Evolutionary conservation across 2,113 vertebrate species (phyloP).

Genomic region (Tragelaphus scriptus): DNA sequence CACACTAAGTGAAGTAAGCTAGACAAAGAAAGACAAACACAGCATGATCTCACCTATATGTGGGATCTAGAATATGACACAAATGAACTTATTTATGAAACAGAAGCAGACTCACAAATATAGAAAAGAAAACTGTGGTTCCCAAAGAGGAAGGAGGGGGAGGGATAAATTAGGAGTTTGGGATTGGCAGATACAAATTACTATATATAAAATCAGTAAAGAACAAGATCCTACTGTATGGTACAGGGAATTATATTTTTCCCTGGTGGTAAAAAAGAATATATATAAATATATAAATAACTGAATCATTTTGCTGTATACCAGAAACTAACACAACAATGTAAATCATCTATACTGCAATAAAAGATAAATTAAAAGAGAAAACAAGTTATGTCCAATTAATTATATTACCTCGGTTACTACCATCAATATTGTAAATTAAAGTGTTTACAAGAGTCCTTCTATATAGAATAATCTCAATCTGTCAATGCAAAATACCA

Average conservation of each 20-base stretch:
- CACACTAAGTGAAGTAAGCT: not conserved
- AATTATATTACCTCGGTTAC: not conserved
- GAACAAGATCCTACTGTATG: not conserved
- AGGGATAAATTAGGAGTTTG: not conserved
- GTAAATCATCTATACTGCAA: not conserved
- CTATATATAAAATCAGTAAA: not conserved
- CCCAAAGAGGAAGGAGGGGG: not conserved
- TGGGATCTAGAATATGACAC: not conserved
- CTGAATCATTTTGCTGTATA: not conserved
- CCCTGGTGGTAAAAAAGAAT: not conserved
- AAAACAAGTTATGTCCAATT: not conserved
- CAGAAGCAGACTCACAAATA: not conserved
- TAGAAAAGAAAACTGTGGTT: not conserved
- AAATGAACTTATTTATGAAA: not conserved
- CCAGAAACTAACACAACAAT: not conserved
- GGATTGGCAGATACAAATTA: not conserved
- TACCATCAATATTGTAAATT: not conserved
- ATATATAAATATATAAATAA: not conserved
- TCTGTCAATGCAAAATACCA: not conserved
- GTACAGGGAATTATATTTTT: not conserved
- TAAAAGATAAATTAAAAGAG: not conserved
- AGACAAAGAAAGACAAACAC: not conserved
- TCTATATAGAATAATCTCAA: not conserved
- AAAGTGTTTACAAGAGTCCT: constrained; percentile 8
- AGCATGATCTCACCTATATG: not conserved